Evolutionary conservation across 2,113 vertebrate species (phyloP).

Genomic region (Calyptomena viridis): DNA sequence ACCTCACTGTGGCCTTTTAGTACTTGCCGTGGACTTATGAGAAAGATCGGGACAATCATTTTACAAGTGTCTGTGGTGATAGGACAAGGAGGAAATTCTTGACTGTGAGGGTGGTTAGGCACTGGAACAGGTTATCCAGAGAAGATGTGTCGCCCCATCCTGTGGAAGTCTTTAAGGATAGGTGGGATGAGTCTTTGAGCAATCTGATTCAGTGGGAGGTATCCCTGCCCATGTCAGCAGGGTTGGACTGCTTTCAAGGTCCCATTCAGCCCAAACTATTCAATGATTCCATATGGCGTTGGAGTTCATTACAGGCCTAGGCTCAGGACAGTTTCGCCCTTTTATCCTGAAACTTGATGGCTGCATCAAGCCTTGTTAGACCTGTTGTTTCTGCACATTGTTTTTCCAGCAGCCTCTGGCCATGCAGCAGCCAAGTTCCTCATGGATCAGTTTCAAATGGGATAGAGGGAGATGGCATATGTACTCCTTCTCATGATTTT

Average conservation of each 20-base stretch:
- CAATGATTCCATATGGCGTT: fast-evolving
- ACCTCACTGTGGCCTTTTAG: background rate
- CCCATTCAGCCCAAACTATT: background rate
- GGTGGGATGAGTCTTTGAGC: background rate
- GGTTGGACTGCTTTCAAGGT: background rate
- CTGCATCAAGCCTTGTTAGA: background rate
- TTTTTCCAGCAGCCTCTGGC: background rate
- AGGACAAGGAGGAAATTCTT: background rate
- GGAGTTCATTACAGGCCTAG: background rate
- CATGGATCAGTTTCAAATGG: background rate
- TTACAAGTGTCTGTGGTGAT: background rate
- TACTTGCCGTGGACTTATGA: background rate
- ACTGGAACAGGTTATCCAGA: background rate
- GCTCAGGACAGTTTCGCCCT: background rate
- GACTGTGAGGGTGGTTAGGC: background rate
- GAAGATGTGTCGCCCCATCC: background rate
- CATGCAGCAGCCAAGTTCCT: background rate
- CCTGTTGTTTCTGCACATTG: fast-evolving
- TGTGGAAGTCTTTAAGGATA: background rate
- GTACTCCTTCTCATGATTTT: background rate
- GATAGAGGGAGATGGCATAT: background rate
- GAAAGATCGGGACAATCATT: background rate
- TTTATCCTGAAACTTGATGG: background rate
- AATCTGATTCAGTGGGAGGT: fast-evolving
- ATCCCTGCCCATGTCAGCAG: fast-evolving